phyloP scores from a whole-genome alignment of 1,140 invertebrate species.

The Trachymyrmex septentrionalis region DNA sequence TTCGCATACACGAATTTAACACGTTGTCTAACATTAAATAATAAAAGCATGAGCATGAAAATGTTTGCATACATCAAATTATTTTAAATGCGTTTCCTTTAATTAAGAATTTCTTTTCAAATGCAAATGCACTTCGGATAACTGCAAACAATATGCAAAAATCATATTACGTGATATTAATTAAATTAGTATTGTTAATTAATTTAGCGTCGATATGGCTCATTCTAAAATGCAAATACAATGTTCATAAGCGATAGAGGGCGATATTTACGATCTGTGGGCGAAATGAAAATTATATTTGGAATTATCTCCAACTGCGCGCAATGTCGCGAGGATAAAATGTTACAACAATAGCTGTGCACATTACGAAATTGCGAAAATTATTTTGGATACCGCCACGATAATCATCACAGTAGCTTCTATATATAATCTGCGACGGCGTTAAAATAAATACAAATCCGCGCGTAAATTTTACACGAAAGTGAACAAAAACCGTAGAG shows the following conservation, averaged over 20 bases:
- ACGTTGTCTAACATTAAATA: conserved; percentile 9
- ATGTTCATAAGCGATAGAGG: conserved; percentile 46
- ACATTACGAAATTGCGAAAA: conserved; percentile 55
- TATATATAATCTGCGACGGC: conserved; percentile 19
- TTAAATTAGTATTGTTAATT: conserved; percentile 58
- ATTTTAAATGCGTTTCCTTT: conserved; percentile 26
- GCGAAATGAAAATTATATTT: conserved; percentile 59
- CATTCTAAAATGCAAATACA: conserved; percentile 55
- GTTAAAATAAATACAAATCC: conserved; percentile 35
- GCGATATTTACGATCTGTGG: conserved; percentile 53
- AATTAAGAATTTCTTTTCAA: conserved; percentile 35
- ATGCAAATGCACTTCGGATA: conserved; percentile 26
- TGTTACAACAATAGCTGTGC: conserved; percentile 45
- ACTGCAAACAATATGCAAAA: conserved; percentile 35
- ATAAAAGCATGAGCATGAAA: background rate
- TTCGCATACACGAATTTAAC: background rate
- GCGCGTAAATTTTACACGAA: conserved; percentile 23
- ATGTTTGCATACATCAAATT: background rate
- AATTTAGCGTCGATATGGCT: conserved; percentile 56
- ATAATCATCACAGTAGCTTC: conserved; percentile 45
- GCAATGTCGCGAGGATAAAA: conserved; percentile 56
- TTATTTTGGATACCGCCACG: conserved; percentile 45
- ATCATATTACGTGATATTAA: conserved; percentile 43
- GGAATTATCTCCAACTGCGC: conserved; percentile 52
- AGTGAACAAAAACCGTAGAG: conserved; percentile 18